Conservation (phyloP, 37 sponge, comb jelly and placozoan species). For the Mnemiopsis leidyi region DNA sequence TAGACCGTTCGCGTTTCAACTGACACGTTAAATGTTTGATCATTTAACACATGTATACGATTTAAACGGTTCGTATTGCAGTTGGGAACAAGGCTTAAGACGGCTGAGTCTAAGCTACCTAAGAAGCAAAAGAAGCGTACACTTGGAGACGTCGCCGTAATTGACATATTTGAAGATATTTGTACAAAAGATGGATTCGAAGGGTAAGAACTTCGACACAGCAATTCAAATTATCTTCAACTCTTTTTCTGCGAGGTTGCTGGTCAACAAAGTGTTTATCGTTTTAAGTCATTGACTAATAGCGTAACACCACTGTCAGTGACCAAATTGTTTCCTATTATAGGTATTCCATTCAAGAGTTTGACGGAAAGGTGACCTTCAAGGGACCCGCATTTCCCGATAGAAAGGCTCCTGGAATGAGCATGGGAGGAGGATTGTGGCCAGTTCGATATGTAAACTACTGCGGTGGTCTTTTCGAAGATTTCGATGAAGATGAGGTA, state of each 20-base stretch:
- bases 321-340: too few species aligned
- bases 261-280: too few species aligned
- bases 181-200: conserved; percentile 36
- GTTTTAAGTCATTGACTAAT: too few species aligned
- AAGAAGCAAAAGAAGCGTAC: conserved; percentile 34
- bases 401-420: conserved; percentile 23
- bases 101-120: conserved; percentile 35
- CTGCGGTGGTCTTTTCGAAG: conserved; percentile 23
- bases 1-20: too few species aligned
- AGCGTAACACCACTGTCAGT: too few species aligned
- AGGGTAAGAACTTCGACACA: not conserved
- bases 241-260: too few species aligned
- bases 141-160: not conserved
- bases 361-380: conserved; percentile 25
- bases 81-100: not conserved
- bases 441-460: conserved; percentile 31
- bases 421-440: conserved; percentile 60
- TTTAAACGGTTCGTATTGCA: too few species aligned
- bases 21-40: too few species aligned
- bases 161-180: conserved; percentile 31
- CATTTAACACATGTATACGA: too few species aligned
- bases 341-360: conserved; percentile 41
- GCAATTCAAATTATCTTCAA: too few species aligned
- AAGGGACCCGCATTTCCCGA: conserved; percentile 60
- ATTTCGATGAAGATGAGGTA: conserved; percentile 45